phyloP scores from a whole-genome alignment of 2,888 invertebrate species.

The Morpho helenor region DNA sequence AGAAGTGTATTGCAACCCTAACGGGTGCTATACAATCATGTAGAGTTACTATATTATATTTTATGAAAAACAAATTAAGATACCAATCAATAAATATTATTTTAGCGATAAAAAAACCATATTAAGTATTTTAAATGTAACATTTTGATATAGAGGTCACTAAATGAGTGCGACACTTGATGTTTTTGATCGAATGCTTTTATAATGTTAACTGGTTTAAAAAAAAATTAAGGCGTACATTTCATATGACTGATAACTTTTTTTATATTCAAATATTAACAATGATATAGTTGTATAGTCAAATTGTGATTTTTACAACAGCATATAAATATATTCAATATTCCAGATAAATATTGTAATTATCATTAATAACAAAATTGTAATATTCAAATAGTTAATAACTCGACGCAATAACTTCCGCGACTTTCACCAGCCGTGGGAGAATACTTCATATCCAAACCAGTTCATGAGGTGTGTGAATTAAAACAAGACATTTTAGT shows the following conservation, averaged over 20 bases:
- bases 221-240: not conserved
- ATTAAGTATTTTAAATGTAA: not conserved
- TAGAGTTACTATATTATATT: too few species aligned
- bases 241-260: not conserved
- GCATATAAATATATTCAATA: slow-evolving; percentile 1
- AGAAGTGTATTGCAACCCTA: too few species aligned
- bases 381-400: slow-evolving; percentile 14
- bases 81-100: too few species aligned
- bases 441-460: slow-evolving; percentile 26
- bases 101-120: too few species aligned
- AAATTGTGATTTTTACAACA: not conserved
- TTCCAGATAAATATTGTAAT: too few species aligned
- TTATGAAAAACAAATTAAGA: too few species aligned
- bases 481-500: slow-evolving; percentile 62
- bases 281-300: not conserved
- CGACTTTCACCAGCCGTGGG: slow-evolving; percentile 30
- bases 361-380: too few species aligned
- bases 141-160: not conserved
- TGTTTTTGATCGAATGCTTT: too few species aligned
- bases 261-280: not conserved
- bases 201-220: not conserved
- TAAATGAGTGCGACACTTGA: too few species aligned
- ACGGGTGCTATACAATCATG: too few species aligned
- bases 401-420: slow-evolving; percentile 11
- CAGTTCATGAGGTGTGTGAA: slow-evolving; percentile 35